Base-by-base conservation (phyloP, 1,140 invertebrate genomes). In the Aphis craccivora region DNA sequence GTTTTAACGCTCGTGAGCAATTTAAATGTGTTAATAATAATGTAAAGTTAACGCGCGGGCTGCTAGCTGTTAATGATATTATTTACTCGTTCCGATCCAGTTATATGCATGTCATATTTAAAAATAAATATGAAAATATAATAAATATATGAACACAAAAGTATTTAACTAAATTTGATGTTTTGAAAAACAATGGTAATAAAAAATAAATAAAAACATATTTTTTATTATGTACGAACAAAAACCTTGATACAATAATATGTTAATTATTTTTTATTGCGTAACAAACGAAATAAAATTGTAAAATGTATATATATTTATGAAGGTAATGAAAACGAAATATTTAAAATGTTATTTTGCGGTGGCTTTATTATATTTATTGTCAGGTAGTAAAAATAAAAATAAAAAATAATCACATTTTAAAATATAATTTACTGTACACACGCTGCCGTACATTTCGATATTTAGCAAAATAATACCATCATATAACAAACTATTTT, bases 251-350 rank as follows among this genome's bases (percentile, higher is more conserved):
- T 76, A 14, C 18, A 76, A 76, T 76, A 76, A 76, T 67, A 67
- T 76, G n/a, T 76, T 76, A 76, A 76, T 76, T 76, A 76, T 76
- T 76, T 76, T 76, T 76, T 76, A 76, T 76, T 76, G 30, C 30
- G 4, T n/a, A 76, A n/a, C 30, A n/a, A n/a, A 67, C 60, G 30
- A 11, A 76, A 76, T 76, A n/a, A n/a, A 18, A 76, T 35, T 76
- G n/a, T n/a, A 67, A 76, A 76, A 76, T 3, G 11, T 18, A 76
- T n/a, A 76, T 35, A 35, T 35, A 76, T 76, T n/a, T 76, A 76
- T 76, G n/a, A 20, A n/a, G 14, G 60, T n/a, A 76, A 76, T 76
- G 60, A 14, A 67, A 76, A 76, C n/a, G 14, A 18, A n/a, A 76
- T 35, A 14, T 76, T 76, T 76, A n/a, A 76, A 76, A 76, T 76